phyloP scores from a whole-genome alignment of 2,797 vertebrate species.

The Podarcis siculus region DNA sequence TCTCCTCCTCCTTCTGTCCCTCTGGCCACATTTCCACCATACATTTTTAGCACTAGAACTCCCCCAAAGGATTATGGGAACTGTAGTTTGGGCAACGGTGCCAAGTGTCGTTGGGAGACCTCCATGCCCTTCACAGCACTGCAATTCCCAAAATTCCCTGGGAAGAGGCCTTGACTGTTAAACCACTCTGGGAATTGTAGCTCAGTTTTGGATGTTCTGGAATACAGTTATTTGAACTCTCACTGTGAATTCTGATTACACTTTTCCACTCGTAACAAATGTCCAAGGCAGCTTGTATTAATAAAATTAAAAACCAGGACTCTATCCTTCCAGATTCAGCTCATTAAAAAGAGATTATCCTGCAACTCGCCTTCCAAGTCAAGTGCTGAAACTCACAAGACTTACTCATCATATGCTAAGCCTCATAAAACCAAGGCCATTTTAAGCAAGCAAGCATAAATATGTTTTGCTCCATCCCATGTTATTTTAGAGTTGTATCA shows the following conservation, averaged over 20 bases:
- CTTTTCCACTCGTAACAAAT: neutral
- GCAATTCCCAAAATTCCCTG: no score
- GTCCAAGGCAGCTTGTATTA: neutral
- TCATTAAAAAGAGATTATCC: neutral
- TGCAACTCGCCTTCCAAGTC: neutral
- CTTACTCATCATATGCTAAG: neutral
- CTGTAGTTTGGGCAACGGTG: no score
- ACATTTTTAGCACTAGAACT: no score
- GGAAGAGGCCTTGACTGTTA: no score
- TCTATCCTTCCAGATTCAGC: neutral
- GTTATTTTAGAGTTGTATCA: neutral
- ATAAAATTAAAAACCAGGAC: neutral
- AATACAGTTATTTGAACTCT: neutral
- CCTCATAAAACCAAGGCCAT: neutral
- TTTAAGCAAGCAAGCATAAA: neutral
- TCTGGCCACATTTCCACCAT: no score
- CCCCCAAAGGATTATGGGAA: no score
- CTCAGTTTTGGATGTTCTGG: no score
- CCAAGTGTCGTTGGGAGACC: no score
- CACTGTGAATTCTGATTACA: neutral
- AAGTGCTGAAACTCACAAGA: neutral
- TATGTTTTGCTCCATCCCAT: neutral
- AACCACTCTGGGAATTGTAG: no score
- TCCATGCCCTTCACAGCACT: no score
- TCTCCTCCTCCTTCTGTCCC: no score